These are phyloP conservation scores for Neuroterus valhalla DNA, from an alignment of 1,140 invertebrate genomes.

Conservation along the genomic window DNA sequence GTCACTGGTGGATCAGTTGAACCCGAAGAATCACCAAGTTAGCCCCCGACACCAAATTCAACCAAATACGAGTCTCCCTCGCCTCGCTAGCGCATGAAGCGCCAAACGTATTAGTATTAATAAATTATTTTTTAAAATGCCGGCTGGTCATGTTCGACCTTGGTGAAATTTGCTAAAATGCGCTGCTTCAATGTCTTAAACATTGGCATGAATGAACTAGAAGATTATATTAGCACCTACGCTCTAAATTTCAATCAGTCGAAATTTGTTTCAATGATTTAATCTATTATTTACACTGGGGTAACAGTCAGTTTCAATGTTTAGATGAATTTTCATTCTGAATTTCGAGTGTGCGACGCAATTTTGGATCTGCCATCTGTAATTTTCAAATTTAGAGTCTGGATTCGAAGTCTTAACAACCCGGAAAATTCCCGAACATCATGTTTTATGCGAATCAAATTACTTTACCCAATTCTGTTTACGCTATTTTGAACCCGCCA, in stretches of 20 bases:
- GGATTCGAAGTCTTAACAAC: too few relatives aligned
- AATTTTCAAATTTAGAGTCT: too few relatives aligned
- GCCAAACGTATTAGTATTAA: slow-evolving; percentile 57
- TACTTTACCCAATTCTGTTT: too few relatives aligned
- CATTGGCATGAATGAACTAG: slow-evolving; percentile 48
- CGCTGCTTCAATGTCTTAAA: slow-evolving; percentile 45
- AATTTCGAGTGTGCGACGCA: too few relatives aligned
- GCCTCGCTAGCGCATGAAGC: slow-evolving; percentile 64
- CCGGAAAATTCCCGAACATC: too few relatives aligned
- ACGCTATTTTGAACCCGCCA: too few relatives aligned
- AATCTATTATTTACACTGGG: background rate
- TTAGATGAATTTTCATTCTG: too few relatives aligned
- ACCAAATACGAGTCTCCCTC: slow-evolving; percentile 56
- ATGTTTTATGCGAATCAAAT: too few relatives aligned
- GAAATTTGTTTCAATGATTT: background rate
- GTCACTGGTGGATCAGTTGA: slow-evolving; percentile 56
- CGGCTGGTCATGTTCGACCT: slow-evolving; percentile 40
- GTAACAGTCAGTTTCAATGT: background rate
- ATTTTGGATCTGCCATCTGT: too few relatives aligned
- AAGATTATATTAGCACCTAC: slow-evolving; percentile 57
- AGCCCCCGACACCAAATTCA: slow-evolving; percentile 61
- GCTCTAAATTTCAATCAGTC: slow-evolving; percentile 4
- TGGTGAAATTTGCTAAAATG: slow-evolving; percentile 35
- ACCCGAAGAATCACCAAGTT: slow-evolving; percentile 67
- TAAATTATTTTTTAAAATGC: slow-evolving; percentile 29